Conservation (phyloP, 2,888 invertebrate genomes). For the Aspidiotus destructor region DNA sequence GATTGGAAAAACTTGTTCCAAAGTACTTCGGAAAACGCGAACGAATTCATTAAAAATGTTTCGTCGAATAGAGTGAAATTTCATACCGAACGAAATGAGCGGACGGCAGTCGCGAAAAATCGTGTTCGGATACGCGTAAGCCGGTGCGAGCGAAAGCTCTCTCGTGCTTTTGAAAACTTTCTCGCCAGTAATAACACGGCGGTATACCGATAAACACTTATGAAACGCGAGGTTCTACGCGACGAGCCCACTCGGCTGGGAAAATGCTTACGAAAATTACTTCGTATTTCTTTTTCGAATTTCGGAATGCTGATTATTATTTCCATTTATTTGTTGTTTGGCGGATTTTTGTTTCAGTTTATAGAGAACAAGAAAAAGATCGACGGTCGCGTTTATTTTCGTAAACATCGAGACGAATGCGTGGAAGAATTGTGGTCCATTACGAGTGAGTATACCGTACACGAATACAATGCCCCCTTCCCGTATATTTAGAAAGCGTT, state of each 20-base stretch:
- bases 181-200: conserved; percentile 17
- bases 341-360: conserved; percentile 30
- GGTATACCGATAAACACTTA: conserved; percentile 21
- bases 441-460: conserved; percentile 14
- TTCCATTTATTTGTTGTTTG: conserved; percentile 23
- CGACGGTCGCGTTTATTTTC: conserved; percentile 22
- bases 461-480: background rate
- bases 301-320: conserved; percentile 25
- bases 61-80: background rate
- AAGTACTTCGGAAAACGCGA: background rate
- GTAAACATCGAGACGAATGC: conserved; percentile 21
- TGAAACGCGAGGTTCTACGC: conserved; percentile 16
- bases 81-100: background rate
- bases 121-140: too few species aligned
- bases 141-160: background rate
- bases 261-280: conserved; percentile 31
- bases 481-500: too few species aligned
- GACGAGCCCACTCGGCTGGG: conserved; percentile 26
- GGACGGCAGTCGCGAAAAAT: too few species aligned
- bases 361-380: conserved; percentile 23
- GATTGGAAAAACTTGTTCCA: too few species aligned
- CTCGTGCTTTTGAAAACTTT: background rate
- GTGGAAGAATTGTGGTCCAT: conserved; percentile 25
- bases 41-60: conserved; percentile 2
- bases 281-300: conserved; percentile 26